These are phyloP conservation scores for Platyura marginata DNA, from an alignment of 1,140 invertebrate genomes.

Conservation along the genomic window DNA sequence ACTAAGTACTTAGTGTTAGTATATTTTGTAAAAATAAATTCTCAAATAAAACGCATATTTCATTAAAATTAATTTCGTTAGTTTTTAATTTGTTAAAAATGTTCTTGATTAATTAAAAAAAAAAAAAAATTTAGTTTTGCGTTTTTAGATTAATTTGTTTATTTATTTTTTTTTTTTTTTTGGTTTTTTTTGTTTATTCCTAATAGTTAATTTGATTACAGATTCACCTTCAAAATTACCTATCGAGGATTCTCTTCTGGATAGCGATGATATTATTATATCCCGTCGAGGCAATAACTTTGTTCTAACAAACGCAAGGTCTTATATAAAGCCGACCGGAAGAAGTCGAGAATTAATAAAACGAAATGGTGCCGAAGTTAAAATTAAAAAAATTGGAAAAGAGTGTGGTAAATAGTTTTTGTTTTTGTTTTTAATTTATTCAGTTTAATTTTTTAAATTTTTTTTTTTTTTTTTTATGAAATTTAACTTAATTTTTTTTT, in stretches of 20 bases:
- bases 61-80: background rate
- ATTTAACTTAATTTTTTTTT: too few relatives aligned
- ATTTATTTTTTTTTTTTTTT: background rate
- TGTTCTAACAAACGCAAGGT: slow-evolving; percentile 10
- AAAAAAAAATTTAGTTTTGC: background rate
- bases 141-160: background rate
- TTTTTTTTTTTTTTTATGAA: too few relatives aligned
- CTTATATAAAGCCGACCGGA: too few relatives aligned
- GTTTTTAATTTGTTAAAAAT: background rate
- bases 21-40: background rate
- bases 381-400: background rate
- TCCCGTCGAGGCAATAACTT: slow-evolving; percentile 24
- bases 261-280: slow-evolving; percentile 24
- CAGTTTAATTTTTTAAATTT: too few relatives aligned
- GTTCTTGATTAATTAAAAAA: background rate
- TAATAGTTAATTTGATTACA: background rate
- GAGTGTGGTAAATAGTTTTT: background rate
- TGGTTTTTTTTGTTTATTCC: background rate
- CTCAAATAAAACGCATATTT: background rate
- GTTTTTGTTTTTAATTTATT: too few relatives aligned
- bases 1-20: background rate
- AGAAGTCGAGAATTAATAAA: too few relatives aligned
- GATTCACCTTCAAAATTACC: background rate
- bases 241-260: slow-evolving; percentile 9
- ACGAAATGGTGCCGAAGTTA: background rate